These are phyloP conservation scores for Meandrusa payeni DNA, from an alignment of 2,888 invertebrate species.

Conservation along the genomic window DNA sequence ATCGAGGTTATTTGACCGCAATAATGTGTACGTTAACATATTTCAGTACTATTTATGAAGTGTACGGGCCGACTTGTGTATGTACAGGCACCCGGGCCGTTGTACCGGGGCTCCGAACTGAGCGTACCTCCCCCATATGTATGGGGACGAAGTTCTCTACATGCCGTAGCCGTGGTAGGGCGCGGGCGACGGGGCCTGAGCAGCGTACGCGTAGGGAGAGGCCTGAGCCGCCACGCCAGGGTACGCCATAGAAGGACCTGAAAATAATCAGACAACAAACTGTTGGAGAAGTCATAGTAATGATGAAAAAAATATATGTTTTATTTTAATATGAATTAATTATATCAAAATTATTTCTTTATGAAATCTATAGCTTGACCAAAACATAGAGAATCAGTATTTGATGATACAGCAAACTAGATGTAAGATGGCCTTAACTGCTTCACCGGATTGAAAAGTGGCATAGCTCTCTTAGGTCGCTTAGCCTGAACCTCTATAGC, in stretches of 20 bases:
- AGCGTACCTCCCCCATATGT: conserved; percentile 38
- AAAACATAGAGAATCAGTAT: no score
- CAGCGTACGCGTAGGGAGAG: conserved; percentile 76
- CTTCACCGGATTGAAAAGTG: no score
- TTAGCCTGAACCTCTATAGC: no score
- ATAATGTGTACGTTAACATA: background rate
- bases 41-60: conserved; percentile 5
- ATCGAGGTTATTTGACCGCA: background rate
- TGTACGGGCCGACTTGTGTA: conserved; percentile 8
- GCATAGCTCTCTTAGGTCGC: no score
- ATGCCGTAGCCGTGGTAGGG: conserved; percentile 80
- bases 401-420: no score
- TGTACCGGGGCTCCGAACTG: conserved; percentile 37
- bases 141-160: conserved; percentile 52
- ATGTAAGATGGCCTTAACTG: no score
- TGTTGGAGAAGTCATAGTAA: no score
- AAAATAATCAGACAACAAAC: no score
- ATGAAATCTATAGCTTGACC: no score
- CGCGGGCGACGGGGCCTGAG: conserved; percentile 75
- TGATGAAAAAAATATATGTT: no score
- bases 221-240: conserved; percentile 64
- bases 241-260: conserved; percentile 77
- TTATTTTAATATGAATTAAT: no score
- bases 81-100: conserved; percentile 16
- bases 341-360: no score